phyloP scores from a whole-genome alignment of 92 coral and sea anemone genomes.

The Parazoanthus atlanticus region DNA sequence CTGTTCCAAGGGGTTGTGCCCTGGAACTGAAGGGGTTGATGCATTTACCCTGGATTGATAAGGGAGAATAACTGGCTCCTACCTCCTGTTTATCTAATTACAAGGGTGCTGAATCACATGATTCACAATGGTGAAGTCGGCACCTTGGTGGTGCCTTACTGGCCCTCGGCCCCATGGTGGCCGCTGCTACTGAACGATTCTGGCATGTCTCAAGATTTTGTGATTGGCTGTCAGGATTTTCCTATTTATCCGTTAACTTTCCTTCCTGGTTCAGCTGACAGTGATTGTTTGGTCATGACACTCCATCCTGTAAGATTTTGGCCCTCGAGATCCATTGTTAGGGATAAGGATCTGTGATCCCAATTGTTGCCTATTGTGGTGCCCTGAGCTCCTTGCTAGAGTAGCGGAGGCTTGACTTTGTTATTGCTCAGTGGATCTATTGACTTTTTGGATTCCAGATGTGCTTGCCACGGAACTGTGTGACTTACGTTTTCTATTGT shows the following conservation, averaged over 20 bases:
- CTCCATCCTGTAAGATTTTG: slow-evolving; percentile 41
- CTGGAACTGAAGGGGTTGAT: slow-evolving; percentile 63
- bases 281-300: slow-evolving; percentile 50
- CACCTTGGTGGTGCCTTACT: slow-evolving; percentile 36
- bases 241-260: slow-evolving; percentile 43
- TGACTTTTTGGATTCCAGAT: background rate
- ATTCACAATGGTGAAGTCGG: slow-evolving; percentile 11
- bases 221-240: slow-evolving; percentile 29
- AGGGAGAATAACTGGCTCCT: slow-evolving; percentile 76
- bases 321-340: slow-evolving; percentile 24
- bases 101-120: slow-evolving; percentile 51
- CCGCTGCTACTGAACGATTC: slow-evolving; percentile 45
- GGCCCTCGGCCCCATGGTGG: slow-evolving; percentile 57
- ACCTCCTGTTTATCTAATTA: slow-evolving; percentile 58
- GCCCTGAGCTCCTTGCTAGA: slow-evolving; percentile 8
- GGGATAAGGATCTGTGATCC: too few species aligned
- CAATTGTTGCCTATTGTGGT: background rate
- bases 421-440: background rate
- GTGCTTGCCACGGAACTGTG: background rate
- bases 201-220: slow-evolving; percentile 18
- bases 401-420: slow-evolving; percentile 8
- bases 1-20: slow-evolving; percentile 58
- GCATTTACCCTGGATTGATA: slow-evolving; percentile 63
- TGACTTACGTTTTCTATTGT: background rate
- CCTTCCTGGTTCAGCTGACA: slow-evolving; percentile 51